Conservation (phyloP, 2,888 invertebrate genomes). For the Agrotis segetum region DNA sequence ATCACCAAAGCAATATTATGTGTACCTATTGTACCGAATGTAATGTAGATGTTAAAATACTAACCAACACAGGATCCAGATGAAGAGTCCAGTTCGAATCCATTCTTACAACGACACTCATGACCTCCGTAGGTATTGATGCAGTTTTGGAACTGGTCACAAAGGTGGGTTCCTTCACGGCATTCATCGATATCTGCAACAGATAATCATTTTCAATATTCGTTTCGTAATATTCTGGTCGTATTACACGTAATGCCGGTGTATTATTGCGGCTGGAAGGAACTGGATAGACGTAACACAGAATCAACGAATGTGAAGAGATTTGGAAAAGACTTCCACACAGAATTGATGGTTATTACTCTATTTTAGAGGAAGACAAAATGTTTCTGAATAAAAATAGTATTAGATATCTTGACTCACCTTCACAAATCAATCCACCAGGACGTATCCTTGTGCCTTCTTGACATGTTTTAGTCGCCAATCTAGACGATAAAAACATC, state of each 20-base stretch:
- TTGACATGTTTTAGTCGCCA: constrained; percentile 91
- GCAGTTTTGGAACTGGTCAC: constrained; percentile 88
- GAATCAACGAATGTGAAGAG: too few species aligned
- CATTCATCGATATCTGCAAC: constrained; percentile 96
- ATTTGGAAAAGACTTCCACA: too few species aligned
- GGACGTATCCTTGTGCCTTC: constrained; percentile 88
- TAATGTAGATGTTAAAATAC: constrained; percentile 40
- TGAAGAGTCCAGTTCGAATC: constrained; percentile 82
- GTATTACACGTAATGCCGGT: too few species aligned
- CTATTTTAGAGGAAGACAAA: too few species aligned
- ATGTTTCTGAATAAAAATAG: too few species aligned
- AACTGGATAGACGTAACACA: too few species aligned
- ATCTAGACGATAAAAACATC: constrained; percentile 51
- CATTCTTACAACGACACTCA: constrained; percentile 88
- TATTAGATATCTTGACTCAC: constrained; percentile 63
- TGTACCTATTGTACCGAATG: too few species aligned
- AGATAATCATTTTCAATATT: too few species aligned
- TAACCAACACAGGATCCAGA: constrained; percentile 86
- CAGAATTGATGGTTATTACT: too few species aligned
- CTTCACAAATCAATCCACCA: constrained; percentile 92
- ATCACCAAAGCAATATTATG: too few species aligned
- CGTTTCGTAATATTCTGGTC: too few species aligned
- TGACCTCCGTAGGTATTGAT: constrained; percentile 89
- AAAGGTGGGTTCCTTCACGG: constrained; percentile 85
- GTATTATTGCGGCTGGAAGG: too few species aligned